Percentiles rank a stretch among this genome's conserved stretches.
Evolutionary conservation across 2,797 vertebrate genomes (phyloP).

Genomic region (Yasuhikotakia modesta): DNA sequence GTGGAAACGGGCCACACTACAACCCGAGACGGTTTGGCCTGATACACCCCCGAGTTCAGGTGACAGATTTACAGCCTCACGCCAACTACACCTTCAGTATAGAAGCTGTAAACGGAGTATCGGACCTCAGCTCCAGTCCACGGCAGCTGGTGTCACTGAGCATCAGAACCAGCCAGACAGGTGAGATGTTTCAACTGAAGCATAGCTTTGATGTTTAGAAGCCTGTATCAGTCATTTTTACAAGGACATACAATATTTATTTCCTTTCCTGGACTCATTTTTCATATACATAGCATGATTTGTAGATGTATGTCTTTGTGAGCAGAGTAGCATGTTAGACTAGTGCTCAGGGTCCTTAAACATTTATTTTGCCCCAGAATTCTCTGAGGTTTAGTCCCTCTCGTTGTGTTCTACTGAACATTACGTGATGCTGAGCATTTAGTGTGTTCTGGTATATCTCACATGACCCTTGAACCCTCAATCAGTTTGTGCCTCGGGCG

Average conservation of each 20-base stretch:
- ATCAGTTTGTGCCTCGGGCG: slow-evolving; percentile 2
- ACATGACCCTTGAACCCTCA: slow-evolving; percentile 39
- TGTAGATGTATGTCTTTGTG: background rate
- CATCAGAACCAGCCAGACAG: slow-evolving; percentile 90
- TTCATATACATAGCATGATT: background rate
- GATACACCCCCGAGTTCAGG: slow-evolving; percentile 84
- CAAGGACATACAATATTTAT: slow-evolving; percentile 7
- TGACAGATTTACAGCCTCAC: slow-evolving; percentile 88
- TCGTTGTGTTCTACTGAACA: slow-evolving; percentile 24
- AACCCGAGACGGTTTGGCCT: slow-evolving; percentile 88
- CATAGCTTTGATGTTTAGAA: background rate
- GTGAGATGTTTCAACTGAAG: slow-evolving; percentile 77
- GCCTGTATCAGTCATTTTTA: background rate
- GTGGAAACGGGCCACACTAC: slow-evolving; percentile 90
- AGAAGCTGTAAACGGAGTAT: slow-evolving; percentile 94
- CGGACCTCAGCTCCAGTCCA: slow-evolving; percentile 88
- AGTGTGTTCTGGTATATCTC: slow-evolving; percentile 27
- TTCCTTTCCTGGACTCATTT: slow-evolving; percentile 28
- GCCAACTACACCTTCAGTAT: slow-evolving; percentile 98
- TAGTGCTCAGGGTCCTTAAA: background rate
- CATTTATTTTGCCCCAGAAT: slow-evolving; percentile 4
- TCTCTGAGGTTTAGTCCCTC: slow-evolving; percentile 4
- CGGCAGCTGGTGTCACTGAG: slow-evolving; percentile 88
- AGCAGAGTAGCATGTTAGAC: background rate
- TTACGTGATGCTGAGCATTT: slow-evolving; percentile 19